A percentile compares a stretch with the other conserved stretches of the same genome.
Evolutionary conservation across 2,888 invertebrate genomes (phyloP).

Genomic region (Ichneumoninae sp.): DNA sequence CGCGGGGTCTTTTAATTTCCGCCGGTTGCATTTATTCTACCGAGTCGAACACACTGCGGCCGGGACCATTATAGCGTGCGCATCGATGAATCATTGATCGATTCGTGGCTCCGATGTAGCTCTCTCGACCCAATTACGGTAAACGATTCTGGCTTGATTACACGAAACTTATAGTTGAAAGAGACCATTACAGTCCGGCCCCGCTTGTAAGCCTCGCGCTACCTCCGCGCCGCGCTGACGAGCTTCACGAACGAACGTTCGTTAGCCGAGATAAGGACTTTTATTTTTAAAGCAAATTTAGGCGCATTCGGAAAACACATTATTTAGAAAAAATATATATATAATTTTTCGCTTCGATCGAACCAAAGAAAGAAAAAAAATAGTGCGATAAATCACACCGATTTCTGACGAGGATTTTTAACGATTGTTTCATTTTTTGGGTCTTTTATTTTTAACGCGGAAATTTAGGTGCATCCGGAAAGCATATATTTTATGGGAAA

Average conservation of each 20-base stretch:
- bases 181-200: slow-evolving; percentile 1
- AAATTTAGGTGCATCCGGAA: not conserved
- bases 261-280: not conserved
- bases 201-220: not conserved
- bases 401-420: slow-evolving; percentile 54
- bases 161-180: not conserved
- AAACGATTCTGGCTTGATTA: slow-evolving; percentile 8
- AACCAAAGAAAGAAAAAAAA: too few species aligned
- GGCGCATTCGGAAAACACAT: not conserved
- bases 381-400: not conserved
- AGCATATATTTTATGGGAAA: not conserved
- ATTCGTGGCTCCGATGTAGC: slow-evolving; percentile 14
- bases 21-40: slow-evolving; percentile 46
- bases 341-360: too few species aligned
- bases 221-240: not conserved
- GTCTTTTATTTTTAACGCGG: not conserved
- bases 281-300: not conserved
- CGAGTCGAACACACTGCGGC: slow-evolving; percentile 4
- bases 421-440: slow-evolving; percentile 36
- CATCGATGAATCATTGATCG: slow-evolving; percentile 54
- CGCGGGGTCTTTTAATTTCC: slow-evolving; percentile 66
- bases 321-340: not conserved
- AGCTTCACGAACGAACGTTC: not conserved
- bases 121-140: slow-evolving; percentile 3
- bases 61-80: not conserved